phyloP scores from a whole-genome alignment of 2,113 vertebrate genomes.

The Tauraco erythrolophus region DNA sequence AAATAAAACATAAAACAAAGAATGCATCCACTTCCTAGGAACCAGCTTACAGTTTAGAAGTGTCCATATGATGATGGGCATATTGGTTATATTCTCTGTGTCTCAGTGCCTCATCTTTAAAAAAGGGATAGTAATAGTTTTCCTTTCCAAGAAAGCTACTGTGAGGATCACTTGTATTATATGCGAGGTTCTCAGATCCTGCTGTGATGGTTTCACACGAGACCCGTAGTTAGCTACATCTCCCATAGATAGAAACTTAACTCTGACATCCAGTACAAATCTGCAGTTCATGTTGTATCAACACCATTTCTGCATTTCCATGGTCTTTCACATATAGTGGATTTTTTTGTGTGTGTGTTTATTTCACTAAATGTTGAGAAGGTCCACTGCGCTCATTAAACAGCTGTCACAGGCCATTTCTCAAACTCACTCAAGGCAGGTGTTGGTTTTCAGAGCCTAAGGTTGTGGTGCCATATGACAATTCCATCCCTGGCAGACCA shows the following conservation, averaged over 20 bases:
- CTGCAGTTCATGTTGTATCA: background rate
- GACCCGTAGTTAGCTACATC: background rate
- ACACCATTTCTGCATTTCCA: background rate
- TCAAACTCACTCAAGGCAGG: background rate
- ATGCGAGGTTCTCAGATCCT: background rate
- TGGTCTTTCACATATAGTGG: background rate
- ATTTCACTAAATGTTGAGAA: background rate
- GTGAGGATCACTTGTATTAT: background rate
- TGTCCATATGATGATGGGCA: background rate
- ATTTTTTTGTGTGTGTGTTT: background rate
- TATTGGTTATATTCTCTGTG: background rate
- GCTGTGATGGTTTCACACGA: background rate
- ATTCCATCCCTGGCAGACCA: background rate
- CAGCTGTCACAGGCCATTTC: background rate
- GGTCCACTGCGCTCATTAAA: background rate
- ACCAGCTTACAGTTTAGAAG: background rate
- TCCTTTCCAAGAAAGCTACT: background rate
- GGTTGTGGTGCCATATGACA: background rate
- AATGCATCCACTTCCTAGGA: background rate
- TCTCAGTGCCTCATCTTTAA: background rate
- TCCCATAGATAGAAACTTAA: background rate
- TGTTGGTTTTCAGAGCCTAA: background rate
- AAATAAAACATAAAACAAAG: background rate
- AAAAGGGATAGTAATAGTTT: background rate
- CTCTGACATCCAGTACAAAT: background rate